Evolutionary conservation across 2,888 invertebrate species (phyloP), one percentile per base, ranked within the genome.

Genomic region (Eledona agricola): DNA sequence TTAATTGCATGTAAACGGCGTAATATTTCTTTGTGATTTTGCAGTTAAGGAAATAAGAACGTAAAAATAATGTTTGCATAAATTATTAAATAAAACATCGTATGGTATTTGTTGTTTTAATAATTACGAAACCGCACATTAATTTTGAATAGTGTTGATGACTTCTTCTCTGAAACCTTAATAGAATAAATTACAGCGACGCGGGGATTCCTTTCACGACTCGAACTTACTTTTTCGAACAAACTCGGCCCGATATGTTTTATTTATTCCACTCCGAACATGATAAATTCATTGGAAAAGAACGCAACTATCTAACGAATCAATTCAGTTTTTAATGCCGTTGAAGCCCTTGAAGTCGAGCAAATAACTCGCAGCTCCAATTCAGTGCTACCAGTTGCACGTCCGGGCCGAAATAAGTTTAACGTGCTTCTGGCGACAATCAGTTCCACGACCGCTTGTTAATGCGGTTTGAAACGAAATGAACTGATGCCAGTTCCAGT

Each of bases 401-500:
- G 32, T 34, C 4, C 15, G 19, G 34, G 45, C 32, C 34, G 45
- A 45, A 47, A 47, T 47, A 47, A 47, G 35, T 50, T 50, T 50
- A 50, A 50, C 32, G 23, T 40, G 49, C 31, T 40, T 31, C 23
- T 19, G 32, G 49, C 40, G 40, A 40, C 49, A 50, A 50, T 50
- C 35, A 47, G 35, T 47, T 47, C 47, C 35, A 47, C 40, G 49
- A 31, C 17, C 25, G 38, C 40, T 50, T 40, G 49, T 38, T 50
- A 40, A 50, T 50, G 49, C 32, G 49, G 25, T 40, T 40, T 32
- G 31, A 40, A 50, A 50, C 32, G 49, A 50, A 50, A 50, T 50
- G 38, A 50, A 50, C 40, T 50, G 49, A 50, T 50, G 49, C 49
- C 40, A 40, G 40, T 50, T 40, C 49, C 49, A 50, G 49, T 50